Evolutionary conservation across 2,888 invertebrate species (phyloP), one percentile per base, ranked within the genome.

Genomic region (Psococerastis gibbosa): DNA sequence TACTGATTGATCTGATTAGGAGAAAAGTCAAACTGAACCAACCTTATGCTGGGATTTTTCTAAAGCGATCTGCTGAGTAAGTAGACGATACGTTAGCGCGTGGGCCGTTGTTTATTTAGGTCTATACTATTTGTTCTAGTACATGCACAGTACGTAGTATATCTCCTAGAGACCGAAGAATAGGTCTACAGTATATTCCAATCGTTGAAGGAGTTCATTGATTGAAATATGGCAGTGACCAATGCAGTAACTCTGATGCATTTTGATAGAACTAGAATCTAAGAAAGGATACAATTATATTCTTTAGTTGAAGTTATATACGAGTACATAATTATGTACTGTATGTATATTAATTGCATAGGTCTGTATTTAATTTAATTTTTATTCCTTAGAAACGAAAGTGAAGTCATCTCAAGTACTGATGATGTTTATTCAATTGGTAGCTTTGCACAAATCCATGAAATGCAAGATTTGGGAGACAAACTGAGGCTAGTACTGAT

Each of bases 371-470:
- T 38, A 15, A 22, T 41, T 33, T 33, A 6, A 18, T 5, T 46
- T 4, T 31, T 33, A 2, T 34, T 41, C 43, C 18, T 22, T 45
- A 75, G 73, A 51, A 84, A 84, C 57, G 85, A 89, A 50, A 68
- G 76, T 0, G 95, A 95, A 57, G 68, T 91, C 15, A 83, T 97
- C 1, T 69, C 77, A 9, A 79, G 69, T 43, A 56, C 95, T 20
- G 75, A 81, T 47, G 95, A 98, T 49, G 69, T 99, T 32, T 84
- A 94, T 58, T 65, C 73, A 43, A 72, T 94, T 20, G 98, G 98
- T 6, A 88, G 94, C 2, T 99, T 98, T 63, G 97, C 92, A 6
- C 94, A 97, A 65, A 95, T 98, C 50, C 88, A 92, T 53, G 97
- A 98, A 63, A 75, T 98, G 65, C 92, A 95, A 59, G 95, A 95